Evolutionary conservation across 2,113 vertebrate species (phyloP).

Genomic region (Chascanopsetta lugubris): DNA sequence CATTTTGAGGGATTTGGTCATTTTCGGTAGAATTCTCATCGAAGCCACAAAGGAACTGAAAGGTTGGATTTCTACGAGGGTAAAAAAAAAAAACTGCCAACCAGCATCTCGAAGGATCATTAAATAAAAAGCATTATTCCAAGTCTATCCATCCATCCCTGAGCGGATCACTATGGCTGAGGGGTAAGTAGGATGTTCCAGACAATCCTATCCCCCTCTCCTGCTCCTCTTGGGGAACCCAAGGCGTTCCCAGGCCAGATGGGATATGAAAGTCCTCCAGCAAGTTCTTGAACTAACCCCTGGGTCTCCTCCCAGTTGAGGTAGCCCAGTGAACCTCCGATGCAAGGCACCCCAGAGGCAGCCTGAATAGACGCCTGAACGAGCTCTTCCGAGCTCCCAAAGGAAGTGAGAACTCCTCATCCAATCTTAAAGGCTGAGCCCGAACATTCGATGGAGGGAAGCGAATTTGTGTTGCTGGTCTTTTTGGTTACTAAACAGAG

Average conservation of each 20-base stretch:
- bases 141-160: neutral
- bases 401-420: neutral
- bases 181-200: neutral
- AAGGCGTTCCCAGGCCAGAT: neutral
- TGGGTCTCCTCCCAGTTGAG: neutral
- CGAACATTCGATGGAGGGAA: neutral
- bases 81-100: no score
- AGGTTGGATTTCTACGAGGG: no score
- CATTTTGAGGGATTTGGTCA: neutral
- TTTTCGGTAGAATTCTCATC: no score
- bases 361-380: no score
- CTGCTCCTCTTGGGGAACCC: neutral
- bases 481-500: neutral
- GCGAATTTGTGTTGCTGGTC: neutral
- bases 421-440: neutral
- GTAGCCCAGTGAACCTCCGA: no score
- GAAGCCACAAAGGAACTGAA: no score
- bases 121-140: no score
- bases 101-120: no score
- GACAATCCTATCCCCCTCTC: neutral
- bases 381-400: no score
- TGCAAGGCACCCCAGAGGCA: no score
- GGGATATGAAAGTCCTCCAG: neutral
- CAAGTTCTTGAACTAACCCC: neutral
- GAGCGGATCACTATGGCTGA: neutral